Base-by-base conservation (phyloP, 2,888 invertebrate species). In the Athrips mouffetella region DNA sequence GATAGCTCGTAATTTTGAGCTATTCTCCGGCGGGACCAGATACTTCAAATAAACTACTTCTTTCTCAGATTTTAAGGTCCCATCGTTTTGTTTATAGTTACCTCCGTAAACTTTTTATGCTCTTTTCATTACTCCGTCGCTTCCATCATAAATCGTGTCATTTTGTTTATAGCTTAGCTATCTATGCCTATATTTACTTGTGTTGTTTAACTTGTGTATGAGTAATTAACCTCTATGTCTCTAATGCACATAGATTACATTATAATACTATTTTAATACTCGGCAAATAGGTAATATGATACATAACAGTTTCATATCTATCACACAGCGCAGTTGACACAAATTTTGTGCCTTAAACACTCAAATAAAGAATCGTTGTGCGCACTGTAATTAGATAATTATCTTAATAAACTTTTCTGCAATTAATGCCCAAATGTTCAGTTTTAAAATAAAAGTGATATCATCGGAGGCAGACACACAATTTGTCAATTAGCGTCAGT, bases 401-500 rank as follows among this genome's bases (percentile, higher is more conserved):
- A n/a, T n/a, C n/a, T n/a, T n/a, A n/a, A n/a, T n/a, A n/a, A n/a
- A n/a, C n/a, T n/a, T n/a, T 62, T 45, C 68, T 57, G 62, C 63
- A 65, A 35, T 16, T 35, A 16, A 35, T 16, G 18, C 8, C 18
- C 16, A 35, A 16, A 35, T 15, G 18, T n/a, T n/a, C 13, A 15
- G 15, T 13, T 35, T 18, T 35, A 1, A 18, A 20, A 35, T n/a
- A 35, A 20, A 21, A 18, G 25, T 41, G 40, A 41, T 25, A 40
- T 40, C 23, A 40, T 23, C 21, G n/a, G n/a, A n/a, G 8, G 6
- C 13, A 18, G 16, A n/a, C 20, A 7, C 20, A 35, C 35, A 45
- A 45, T 45, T 45, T 45, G 45, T 45, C 45, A 49, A 50, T 51
- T 48, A 47, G 29, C 30, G 23, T 27, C 39, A 30, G 33, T 52